Percentiles rank a stretch among this genome's conserved stretches.
Evolutionary conservation across 2,888 invertebrate species (phyloP).

Genomic region (Clivina fossor): DNA sequence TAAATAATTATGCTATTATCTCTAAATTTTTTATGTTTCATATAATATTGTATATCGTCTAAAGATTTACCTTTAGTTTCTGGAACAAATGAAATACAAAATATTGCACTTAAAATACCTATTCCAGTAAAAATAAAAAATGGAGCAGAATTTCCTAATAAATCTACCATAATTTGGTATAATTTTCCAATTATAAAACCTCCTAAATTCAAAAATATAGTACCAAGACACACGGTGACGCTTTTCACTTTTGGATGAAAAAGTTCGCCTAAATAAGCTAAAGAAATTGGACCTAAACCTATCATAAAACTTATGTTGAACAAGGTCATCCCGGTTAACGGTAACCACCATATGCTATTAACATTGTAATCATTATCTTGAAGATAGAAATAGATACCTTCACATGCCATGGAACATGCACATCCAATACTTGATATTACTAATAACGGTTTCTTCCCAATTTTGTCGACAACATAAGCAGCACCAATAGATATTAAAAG

Average conservation of each 20-base stretch:
- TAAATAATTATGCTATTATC: not conserved
- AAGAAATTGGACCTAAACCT: constrained; percentile 48
- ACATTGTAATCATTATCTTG: constrained; percentile 16
- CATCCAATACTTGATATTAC: constrained; percentile 55
- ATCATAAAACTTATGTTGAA: constrained; percentile 33
- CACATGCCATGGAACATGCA: constrained; percentile 50
- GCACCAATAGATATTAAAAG: constrained; percentile 60
- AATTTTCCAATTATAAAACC: constrained; percentile 25
- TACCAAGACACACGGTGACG: constrained; percentile 9
- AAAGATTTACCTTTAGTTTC: constrained; percentile 35
- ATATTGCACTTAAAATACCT: constrained; percentile 13
- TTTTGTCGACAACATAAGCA: constrained; percentile 60
- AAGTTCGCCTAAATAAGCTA: constrained; percentile 45
- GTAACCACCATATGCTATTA: constrained; percentile 18
- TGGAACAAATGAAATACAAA: constrained; percentile 30
- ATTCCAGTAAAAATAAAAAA: constrained; percentile 31
- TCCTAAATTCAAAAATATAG: constrained; percentile 1
- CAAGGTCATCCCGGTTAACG: constrained; percentile 19
- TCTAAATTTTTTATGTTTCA: constrained; percentile 13
- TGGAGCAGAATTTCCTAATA: constrained; percentile 17
- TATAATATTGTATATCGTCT: constrained; percentile 30
- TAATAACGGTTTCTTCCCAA: constrained; percentile 59
- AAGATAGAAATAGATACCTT: constrained; percentile 53
- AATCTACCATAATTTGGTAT: constrained; percentile 25
- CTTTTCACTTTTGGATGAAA: constrained; percentile 44